Evolutionary conservation across 2,113 vertebrate genomes (phyloP).

Genomic region (Zapus hudsonius): DNA sequence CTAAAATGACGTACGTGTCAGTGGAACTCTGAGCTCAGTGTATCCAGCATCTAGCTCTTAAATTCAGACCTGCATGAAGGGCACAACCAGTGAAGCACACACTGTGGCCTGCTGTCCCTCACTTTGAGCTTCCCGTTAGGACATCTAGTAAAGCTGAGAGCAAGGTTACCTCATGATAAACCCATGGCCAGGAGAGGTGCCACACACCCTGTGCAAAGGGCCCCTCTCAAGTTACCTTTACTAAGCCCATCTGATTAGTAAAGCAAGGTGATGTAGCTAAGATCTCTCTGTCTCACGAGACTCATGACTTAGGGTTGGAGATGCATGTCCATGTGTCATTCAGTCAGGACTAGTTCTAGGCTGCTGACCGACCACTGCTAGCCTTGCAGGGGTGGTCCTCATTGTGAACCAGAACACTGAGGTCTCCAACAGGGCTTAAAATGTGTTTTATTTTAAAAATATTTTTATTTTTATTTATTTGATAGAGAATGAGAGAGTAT

Average conservation of each 20-base stretch:
- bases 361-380: not conserved
- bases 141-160: not conserved
- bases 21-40: slow-evolving; percentile 34
- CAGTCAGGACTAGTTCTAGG: not conserved
- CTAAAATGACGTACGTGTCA: slow-evolving; percentile 26
- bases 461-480: too few relatives aligned
- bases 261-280: not conserved
- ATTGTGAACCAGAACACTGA: not conserved
- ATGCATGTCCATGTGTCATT: rapidly evolving
- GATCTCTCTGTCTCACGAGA: not conserved
- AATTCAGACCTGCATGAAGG: not conserved
- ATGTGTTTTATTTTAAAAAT: too few relatives aligned
- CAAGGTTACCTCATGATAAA: rapidly evolving
- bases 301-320: not conserved
- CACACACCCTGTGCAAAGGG: rapidly evolving
- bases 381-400: not conserved
- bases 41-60: slow-evolving; percentile 34
- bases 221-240: not conserved
- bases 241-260: not conserved
- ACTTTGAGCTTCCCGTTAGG: rapidly evolving
- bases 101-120: rapidly evolving
- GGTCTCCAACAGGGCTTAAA: not conserved
- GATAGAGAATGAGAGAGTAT: too few relatives aligned
- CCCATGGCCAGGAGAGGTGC: not conserved
- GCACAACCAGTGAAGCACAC: not conserved